These are phyloP conservation scores for Holacanthella duospinosa DNA, from an alignment of 2,888 invertebrate species.

Conservation along the genomic window DNA sequence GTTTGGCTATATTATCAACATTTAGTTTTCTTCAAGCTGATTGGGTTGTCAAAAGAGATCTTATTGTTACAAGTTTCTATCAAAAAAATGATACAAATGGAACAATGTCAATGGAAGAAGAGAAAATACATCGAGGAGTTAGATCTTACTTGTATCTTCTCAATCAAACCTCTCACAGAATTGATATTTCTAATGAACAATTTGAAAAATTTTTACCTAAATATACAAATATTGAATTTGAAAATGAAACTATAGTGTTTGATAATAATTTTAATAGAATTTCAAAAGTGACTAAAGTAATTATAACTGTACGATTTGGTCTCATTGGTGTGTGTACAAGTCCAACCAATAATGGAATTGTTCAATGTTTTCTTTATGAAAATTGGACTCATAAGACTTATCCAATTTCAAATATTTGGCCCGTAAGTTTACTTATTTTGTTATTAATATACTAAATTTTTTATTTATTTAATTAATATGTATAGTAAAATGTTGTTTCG, in stretches of 20 bases:
- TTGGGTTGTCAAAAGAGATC: slow-evolving; percentile 40
- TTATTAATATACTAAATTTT: no score
- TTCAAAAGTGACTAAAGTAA: slow-evolving; percentile 17
- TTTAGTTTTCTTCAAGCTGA: slow-evolving; percentile 43
- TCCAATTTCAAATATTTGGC: slow-evolving; percentile 21
- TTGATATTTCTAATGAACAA: not conserved
- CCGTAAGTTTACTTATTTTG: slow-evolving; percentile 16
- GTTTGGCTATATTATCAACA: slow-evolving; percentile 41
- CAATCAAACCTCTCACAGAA: not conserved
- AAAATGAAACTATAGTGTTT: not conserved
- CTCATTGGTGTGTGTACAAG: slow-evolving; percentile 22
- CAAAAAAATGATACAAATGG: not conserved
- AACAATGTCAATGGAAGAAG: not conserved
- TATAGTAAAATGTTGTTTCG: no score
- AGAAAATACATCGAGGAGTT: not conserved
- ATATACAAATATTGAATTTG: not conserved
- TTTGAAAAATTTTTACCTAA: not conserved
- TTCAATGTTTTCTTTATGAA: slow-evolving; percentile 21
- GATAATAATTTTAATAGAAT: slow-evolving; percentile 5
- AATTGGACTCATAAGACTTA: slow-evolving; percentile 4
- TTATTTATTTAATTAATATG: no score
- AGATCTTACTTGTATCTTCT: not conserved
- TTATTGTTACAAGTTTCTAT: slow-evolving; percentile 16
- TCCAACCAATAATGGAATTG: not conserved
- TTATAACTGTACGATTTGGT: slow-evolving; percentile 25